Percentiles rank a stretch among this genome's conserved stretches.
These are phyloP conservation scores for Probaryconus sp. DNA, from an alignment of 1,140 invertebrate genomes.

Conservation along the genomic window DNA sequence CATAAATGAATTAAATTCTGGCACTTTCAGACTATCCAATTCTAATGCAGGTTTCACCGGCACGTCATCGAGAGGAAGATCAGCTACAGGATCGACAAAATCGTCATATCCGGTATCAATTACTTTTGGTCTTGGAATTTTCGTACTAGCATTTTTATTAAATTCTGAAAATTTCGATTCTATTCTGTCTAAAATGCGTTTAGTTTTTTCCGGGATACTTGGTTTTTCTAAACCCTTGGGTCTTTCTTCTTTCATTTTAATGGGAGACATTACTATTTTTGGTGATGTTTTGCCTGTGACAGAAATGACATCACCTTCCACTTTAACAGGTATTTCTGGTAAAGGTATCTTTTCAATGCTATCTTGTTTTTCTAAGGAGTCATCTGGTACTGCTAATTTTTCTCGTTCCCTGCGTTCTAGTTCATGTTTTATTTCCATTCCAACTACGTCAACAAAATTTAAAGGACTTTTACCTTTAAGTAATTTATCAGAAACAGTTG, in stretches of 20 bases:
- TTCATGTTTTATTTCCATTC: constrained; percentile 73
- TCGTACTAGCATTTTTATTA: constrained; percentile 67
- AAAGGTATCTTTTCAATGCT: constrained; percentile 76
- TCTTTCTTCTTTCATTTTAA: constrained; percentile 59
- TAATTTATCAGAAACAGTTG: constrained; percentile 55
- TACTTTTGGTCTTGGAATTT: constrained; percentile 70
- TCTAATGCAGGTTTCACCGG: constrained; percentile 75
- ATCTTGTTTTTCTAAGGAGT: constrained; percentile 72
- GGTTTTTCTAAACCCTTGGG: constrained; percentile 70
- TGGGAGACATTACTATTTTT: constrained; percentile 54
- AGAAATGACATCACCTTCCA: constrained; percentile 20
- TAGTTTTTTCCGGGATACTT: constrained; percentile 76
- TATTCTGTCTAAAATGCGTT: constrained; percentile 75
- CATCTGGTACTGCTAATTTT: constrained; percentile 68
- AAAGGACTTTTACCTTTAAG: constrained; percentile 52
- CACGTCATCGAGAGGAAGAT: constrained; percentile 76
- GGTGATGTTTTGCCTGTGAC: constrained; percentile 53
- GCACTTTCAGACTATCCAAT: constrained; percentile 75
- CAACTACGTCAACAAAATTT: constrained; percentile 72
- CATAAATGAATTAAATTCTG: constrained; percentile 76
- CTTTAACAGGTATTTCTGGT: constrained; percentile 69
- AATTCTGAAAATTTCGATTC: constrained; percentile 73
- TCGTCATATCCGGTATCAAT: constrained; percentile 76
- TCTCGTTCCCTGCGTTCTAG: constrained; percentile 67
- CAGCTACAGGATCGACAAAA: constrained; percentile 76